Percentiles rank a stretch among this genome's conserved stretches.
Conservation (phyloP, 2,797 vertebrate species). For the Acanthurus leucopareius region DNA sequence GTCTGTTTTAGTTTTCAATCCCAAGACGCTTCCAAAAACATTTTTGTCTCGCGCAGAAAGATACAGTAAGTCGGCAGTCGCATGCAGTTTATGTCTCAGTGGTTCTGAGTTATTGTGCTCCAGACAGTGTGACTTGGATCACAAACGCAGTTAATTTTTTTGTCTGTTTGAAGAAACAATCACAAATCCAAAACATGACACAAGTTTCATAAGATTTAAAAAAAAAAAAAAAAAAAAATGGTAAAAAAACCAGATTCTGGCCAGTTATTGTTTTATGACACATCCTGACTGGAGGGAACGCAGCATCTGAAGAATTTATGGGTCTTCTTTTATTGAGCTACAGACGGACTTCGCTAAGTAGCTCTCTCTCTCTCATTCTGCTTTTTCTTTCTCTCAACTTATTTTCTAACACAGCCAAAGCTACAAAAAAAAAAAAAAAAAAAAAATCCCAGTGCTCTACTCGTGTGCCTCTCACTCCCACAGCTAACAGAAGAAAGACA, state of each 20-base stretch:
- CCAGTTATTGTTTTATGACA: constrained; percentile 56
- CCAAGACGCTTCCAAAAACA: constrained; percentile 68
- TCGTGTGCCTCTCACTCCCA: constrained; percentile 55
- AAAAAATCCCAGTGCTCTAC: constrained; percentile 57
- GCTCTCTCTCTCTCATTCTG: constrained; percentile 41
- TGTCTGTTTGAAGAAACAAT: constrained; percentile 41
- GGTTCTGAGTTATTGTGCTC: constrained; percentile 56
- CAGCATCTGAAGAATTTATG: constrained; percentile 62
- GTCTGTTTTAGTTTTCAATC: constrained; percentile 76
- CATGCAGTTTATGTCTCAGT: constrained; percentile 57
- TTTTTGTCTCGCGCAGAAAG: constrained; percentile 58
- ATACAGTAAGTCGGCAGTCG: constrained; percentile 57
- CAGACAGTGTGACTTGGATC: constrained; percentile 60
- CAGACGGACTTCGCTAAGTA: constrained; percentile 42
- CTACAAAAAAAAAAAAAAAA: too few species aligned
- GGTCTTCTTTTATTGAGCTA: constrained; percentile 47
- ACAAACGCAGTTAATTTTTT: constrained; percentile 60
- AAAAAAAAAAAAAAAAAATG: constrained; percentile 9
- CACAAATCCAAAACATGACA: constrained; percentile 43
- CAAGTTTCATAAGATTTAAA: constrained; percentile 35
- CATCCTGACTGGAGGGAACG: constrained; percentile 51
- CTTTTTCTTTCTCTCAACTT: constrained; percentile 46
- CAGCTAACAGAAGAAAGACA: constrained; percentile 46
- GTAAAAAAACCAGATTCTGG: constrained; percentile 45
- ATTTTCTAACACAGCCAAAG: constrained; percentile 45